Base-by-base conservation (phyloP, 2,797 vertebrate genomes). In the Pangasius krempfi region DNA sequence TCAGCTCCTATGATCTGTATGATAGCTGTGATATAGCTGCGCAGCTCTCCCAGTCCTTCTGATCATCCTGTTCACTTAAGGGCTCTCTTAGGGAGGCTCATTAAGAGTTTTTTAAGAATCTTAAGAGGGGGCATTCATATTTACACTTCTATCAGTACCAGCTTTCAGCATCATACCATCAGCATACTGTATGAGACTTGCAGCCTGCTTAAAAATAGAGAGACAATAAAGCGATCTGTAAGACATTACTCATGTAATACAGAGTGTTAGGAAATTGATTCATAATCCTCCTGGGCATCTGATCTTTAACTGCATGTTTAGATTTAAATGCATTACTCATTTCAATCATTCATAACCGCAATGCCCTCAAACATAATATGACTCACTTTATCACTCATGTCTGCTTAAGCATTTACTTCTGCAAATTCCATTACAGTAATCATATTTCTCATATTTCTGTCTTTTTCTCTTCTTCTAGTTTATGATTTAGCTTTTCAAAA, bases 1-100 rank as follows among this genome's bases (percentile, higher is more conserved):
- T 87, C 75, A 66, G 62, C 40, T 66, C 16, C 62, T 86, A 70
- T 84, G 85, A 80, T 81, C 56, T 89, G 89, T 37, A 75, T 90
- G 86, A 92, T 94, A 95, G 94, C 93, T 96, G 94, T 93, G 91
- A 91, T 85, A 85, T 94, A 94, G 93, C 93, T 95, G 92, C 91
- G 91, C 90, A 20, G 79, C 89, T 92, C 91, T 93, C 92, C 89
- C 70, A 18, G 92, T 93, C 92, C 84, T 92, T 95, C 93, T 95
- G 94, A 94, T 96, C 92, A 93, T 95, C 88, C 92, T 93, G 91
- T 93, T 94, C 95, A n/a, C 14, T 2, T 52, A 16, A 9, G 13
- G 44, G 2, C 7, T n/a, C 10, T 52, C 47, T 78, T 52, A 52
- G 13, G 75, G 2, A 8, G n/a, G 3, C 0, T 33, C 22, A 37